Evolutionary conservation across 2,797 vertebrate genomes (phyloP).

Genomic region (Myripristis jacobus): DNA sequence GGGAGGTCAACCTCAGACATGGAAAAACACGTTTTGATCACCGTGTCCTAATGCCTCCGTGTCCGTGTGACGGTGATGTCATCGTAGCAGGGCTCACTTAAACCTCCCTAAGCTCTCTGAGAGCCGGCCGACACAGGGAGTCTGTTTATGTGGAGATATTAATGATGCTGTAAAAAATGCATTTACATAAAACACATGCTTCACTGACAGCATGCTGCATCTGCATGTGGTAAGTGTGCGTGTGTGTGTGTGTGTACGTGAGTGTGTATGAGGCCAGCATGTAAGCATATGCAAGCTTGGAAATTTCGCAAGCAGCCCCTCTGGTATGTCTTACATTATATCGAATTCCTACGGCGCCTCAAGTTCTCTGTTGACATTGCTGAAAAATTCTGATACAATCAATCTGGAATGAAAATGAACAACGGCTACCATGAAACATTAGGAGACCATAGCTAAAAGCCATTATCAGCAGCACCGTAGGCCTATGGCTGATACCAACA

Average conservation of each 20-base stretch:
- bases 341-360: slow-evolving; percentile 40
- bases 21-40: slow-evolving; percentile 7
- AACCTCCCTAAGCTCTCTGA: background rate
- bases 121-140: background rate
- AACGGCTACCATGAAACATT: background rate
- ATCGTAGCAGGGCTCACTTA: background rate
- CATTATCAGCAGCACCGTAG: slow-evolving; percentile 25
- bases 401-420: slow-evolving; percentile 41
- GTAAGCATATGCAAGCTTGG: slow-evolving; percentile 19
- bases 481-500: slow-evolving; percentile 34
- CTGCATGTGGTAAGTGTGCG: background rate
- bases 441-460: slow-evolving; percentile 8
- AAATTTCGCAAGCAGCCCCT: slow-evolving; percentile 58
- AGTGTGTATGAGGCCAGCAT: background rate
- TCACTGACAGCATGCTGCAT: slow-evolving; percentile 19
- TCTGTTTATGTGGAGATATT: slow-evolving; percentile 3
- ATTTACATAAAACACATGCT: slow-evolving; percentile 1
- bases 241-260: slow-evolving; percentile 23
- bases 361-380: slow-evolving; percentile 33
- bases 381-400: slow-evolving; percentile 38
- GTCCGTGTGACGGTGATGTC: background rate
- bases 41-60: no score
- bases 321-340: slow-evolving; percentile 41
- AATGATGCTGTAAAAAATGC: slow-evolving; percentile 2
- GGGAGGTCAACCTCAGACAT: slow-evolving; percentile 33